Conservation (phyloP, 92 coral and sea anemone species). For the Muricea muricata region DNA sequence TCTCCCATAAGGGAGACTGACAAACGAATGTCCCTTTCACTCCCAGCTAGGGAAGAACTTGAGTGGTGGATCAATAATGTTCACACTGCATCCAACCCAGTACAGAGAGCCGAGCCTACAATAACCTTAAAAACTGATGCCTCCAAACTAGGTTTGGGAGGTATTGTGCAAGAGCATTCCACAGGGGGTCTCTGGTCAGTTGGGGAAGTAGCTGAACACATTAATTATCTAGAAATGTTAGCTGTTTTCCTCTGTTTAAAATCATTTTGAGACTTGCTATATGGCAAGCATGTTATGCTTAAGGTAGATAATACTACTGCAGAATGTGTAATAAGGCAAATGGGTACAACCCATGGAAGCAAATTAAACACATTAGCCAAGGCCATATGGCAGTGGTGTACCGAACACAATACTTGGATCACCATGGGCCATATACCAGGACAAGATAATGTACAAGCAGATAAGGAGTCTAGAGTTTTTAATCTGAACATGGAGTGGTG, state of each 20-base stretch:
- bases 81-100: too few relatives aligned
- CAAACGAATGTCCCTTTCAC: too few relatives aligned
- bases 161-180: background rate
- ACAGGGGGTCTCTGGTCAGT: background rate
- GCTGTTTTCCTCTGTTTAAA: background rate
- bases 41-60: too few relatives aligned
- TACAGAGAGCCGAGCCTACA: too few relatives aligned
- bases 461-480: background rate
- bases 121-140: too few relatives aligned
- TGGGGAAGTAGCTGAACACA: background rate
- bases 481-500: background rate
- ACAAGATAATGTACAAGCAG: too few relatives aligned
- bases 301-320: background rate
- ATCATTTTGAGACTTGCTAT: too few relatives aligned
- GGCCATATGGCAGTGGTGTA: background rate
- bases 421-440: too few relatives aligned
- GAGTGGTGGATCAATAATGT: too few relatives aligned
- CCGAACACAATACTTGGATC: too few relatives aligned
- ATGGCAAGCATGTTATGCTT: background rate
- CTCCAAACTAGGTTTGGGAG: slow-evolving; percentile 26
- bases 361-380: background rate
- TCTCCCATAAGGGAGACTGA: too few relatives aligned
- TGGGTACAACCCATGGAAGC: background rate
- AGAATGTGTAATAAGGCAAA: too few relatives aligned
- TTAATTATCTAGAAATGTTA: background rate